A percentile compares a stretch with the other conserved stretches of the same genome.
Evolutionary conservation across 2,113 vertebrate genomes (phyloP).

Genomic region (Prunella himalayana): DNA sequence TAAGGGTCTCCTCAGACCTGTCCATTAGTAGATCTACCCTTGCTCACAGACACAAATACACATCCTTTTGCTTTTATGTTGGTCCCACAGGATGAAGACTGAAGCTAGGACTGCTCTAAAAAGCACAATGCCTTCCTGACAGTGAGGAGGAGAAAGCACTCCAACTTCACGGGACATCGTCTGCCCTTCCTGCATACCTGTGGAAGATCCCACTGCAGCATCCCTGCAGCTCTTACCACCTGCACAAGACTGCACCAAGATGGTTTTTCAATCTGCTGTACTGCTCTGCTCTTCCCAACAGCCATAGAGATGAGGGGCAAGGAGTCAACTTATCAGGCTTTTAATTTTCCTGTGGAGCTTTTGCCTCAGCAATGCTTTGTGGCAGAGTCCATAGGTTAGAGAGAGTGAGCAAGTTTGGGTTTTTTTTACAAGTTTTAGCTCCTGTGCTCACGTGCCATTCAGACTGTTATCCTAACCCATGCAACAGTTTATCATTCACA

Average conservation of each 20-base stretch:
- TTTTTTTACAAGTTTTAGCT: not conserved
- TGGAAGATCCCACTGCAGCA: not conserved
- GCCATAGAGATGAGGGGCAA: fast-evolving
- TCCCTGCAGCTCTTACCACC: not conserved
- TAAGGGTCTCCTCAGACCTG: not conserved
- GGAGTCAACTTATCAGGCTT: not conserved
- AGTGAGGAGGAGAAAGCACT: fast-evolving
- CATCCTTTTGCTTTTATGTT: not conserved
- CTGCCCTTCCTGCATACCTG: not conserved
- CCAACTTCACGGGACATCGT: fast-evolving
- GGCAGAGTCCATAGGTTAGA: not conserved
- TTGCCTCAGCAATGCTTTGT: not conserved
- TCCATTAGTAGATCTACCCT: not conserved
- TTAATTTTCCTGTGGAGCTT: not conserved
- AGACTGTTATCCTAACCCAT: not conserved
- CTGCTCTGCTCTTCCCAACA: not conserved
- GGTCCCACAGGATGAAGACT: not conserved
- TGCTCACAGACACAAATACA: not conserved
- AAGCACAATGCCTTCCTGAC: not conserved
- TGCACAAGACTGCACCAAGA: not conserved
- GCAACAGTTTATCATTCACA: not conserved
- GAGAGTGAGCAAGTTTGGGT: not conserved
- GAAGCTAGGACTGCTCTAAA: not conserved
- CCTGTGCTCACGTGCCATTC: fast-evolving
- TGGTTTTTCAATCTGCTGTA: not conserved